Percentiles rank a stretch among this genome's conserved stretches.
These are phyloP conservation scores for Hydrocynus forskahlii DNA, from an alignment of 2,797 vertebrate genomes.

Conservation along the genomic window DNA sequence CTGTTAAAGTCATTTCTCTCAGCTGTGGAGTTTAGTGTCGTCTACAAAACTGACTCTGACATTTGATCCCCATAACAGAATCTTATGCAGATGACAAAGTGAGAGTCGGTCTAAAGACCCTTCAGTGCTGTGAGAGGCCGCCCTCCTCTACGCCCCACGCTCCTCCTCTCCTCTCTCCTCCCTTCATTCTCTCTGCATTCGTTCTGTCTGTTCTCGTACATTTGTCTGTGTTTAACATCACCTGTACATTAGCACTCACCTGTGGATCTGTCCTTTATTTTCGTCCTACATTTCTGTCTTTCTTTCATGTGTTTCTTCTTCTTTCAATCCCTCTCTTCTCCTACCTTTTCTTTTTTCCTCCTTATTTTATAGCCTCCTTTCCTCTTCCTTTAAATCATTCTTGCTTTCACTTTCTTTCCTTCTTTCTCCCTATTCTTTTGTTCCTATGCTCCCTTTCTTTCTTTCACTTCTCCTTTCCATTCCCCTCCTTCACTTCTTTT, in stretches of 20 bases:
- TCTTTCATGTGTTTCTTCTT: too few relatives aligned
- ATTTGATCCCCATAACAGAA: constrained; percentile 51
- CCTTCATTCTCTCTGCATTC: too few relatives aligned
- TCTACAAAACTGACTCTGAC: constrained; percentile 42
- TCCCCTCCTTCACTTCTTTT: too few relatives aligned
- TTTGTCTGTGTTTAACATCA: background rate
- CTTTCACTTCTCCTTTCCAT: too few relatives aligned
- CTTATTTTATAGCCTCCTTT: too few relatives aligned
- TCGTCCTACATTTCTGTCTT: background rate
- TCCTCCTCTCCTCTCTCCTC: background rate
- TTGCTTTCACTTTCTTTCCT: too few relatives aligned
- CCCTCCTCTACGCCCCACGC: background rate
- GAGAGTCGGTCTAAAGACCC: background rate
- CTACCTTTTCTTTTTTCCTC: background rate
- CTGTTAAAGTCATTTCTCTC: constrained; percentile 55
- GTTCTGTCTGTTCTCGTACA: too few relatives aligned
- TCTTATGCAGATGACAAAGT: too few relatives aligned
- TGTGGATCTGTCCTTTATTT: background rate
- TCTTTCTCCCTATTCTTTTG: too few relatives aligned
- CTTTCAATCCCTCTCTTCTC: too few relatives aligned
- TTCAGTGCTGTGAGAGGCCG: background rate
- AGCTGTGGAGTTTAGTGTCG: constrained; percentile 36
- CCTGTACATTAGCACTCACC: background rate
- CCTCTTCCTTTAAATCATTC: too few relatives aligned
- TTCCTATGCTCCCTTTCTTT: too few relatives aligned